Evolutionary conservation across 2,113 vertebrate species (phyloP).

Genomic region (Emydura subglobosa): DNA sequence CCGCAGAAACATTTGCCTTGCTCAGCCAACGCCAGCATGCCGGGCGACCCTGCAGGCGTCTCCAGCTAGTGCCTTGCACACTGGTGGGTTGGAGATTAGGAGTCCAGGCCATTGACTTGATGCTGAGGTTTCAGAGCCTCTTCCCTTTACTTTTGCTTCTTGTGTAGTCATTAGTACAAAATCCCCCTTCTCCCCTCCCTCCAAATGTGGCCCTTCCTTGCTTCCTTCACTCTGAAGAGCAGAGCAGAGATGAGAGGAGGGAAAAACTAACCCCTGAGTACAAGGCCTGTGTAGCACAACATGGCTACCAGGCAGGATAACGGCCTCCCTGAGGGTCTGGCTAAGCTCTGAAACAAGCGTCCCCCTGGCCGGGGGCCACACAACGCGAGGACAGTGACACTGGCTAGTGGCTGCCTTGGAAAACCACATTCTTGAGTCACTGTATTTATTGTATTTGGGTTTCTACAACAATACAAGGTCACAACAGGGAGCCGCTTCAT

Average conservation of each 20-base stretch:
- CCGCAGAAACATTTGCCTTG: neutral
- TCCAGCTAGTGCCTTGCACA: neutral
- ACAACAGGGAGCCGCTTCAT: rapidly evolving
- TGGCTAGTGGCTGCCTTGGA: neutral
- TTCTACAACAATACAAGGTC: neutral
- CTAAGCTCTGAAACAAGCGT: neutral
- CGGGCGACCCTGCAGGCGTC: neutral
- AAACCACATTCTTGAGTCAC: rapidly evolving
- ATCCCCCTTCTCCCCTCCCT: neutral
- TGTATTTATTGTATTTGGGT: neutral
- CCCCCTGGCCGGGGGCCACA: neutral
- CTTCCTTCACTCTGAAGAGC: neutral
- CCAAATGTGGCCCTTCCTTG: neutral
- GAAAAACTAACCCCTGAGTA: neutral
- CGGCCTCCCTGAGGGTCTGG: neutral
- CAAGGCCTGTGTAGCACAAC: neutral
- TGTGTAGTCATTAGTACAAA: neutral
- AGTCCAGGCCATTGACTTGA: neutral
- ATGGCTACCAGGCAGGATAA: neutral
- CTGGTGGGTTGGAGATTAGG: neutral
- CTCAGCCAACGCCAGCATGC: neutral
- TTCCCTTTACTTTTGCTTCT: neutral
- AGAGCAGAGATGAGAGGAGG: neutral
- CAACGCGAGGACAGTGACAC: neutral
- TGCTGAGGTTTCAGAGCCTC: rapidly evolving